A percentile compares a stretch with the other conserved stretches of the same genome.
phyloP scores from a whole-genome alignment of 2,888 invertebrate genomes.

The Crematogaster levior region DNA sequence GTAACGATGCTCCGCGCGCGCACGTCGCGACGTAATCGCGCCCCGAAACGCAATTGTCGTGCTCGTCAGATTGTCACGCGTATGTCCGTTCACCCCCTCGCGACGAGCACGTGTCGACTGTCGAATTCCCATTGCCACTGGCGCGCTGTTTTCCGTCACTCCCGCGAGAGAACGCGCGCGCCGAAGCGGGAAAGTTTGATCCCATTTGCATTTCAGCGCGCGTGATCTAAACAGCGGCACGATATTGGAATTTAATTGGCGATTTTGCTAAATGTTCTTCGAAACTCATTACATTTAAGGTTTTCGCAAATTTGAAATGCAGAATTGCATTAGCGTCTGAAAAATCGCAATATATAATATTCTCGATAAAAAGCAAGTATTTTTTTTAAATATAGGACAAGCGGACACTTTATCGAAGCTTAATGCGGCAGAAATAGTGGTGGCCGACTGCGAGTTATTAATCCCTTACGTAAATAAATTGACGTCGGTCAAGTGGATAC shows the following conservation, averaged over 20 bases:
- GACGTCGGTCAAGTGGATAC: conserved; percentile 85
- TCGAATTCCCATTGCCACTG: conserved; percentile 56
- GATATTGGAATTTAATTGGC: not conserved
- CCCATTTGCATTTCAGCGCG: conserved; percentile 43
- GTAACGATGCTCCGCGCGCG: conserved; percentile 68
- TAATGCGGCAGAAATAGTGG: conserved; percentile 83
- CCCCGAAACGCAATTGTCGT: not conserved
- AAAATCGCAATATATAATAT: not conserved
- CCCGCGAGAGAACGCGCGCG: not conserved
- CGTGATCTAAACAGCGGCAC: not conserved
- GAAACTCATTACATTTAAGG: not conserved
- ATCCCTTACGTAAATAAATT: conserved; percentile 83
- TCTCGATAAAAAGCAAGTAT: not conserved
- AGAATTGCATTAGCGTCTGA: not conserved
- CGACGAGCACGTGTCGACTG: conserved; percentile 67
- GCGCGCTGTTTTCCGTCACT: not conserved
- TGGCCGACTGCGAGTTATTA: conserved; percentile 85
- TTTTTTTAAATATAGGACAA: conserved; percentile 61
- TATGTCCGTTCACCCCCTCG: conserved; percentile 39
- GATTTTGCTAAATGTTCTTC: not conserved
- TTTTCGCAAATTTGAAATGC: not conserved
- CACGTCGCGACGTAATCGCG: conserved; percentile 28
- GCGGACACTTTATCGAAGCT: conserved; percentile 71
- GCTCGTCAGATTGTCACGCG: conserved; percentile 8
- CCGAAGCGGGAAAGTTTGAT: conserved; percentile 58